phyloP scores from a whole-genome alignment of 2,888 invertebrate genomes.

The Candidula unifasciata region DNA sequence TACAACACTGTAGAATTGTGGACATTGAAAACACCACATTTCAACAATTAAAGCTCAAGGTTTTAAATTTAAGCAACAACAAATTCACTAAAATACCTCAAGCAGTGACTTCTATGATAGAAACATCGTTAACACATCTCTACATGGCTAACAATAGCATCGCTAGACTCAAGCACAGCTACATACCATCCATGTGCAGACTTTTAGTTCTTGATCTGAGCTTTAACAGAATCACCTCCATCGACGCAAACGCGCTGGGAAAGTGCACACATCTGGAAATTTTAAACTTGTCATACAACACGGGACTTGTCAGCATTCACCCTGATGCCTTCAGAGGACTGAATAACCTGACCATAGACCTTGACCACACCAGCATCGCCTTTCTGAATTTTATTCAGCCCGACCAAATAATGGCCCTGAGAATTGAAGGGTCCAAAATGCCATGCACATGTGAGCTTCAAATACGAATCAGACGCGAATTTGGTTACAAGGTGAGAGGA shows the following conservation, averaged over 20 bases:
- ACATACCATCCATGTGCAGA: slow-evolving; percentile 7
- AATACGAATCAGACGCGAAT: not conserved
- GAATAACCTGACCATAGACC: not conserved
- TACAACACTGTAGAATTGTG: not conserved
- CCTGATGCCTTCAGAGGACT: not conserved
- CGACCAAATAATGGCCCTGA: not conserved
- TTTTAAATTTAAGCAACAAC: slow-evolving; percentile 9
- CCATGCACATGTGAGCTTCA: slow-evolving; percentile 31
- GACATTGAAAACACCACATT: not conserved
- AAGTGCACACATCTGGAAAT: slow-evolving; percentile 12
- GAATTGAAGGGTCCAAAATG: not conserved
- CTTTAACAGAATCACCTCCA: not conserved
- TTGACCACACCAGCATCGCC: slow-evolving; percentile 9
- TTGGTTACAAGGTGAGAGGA: not conserved
- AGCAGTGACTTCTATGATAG: not conserved
- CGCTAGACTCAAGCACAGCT: not conserved
- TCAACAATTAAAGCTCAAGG: not conserved
- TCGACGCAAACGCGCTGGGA: slow-evolving; percentile 9
- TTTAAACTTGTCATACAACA: slow-evolving; percentile 22
- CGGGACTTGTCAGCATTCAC: not conserved
- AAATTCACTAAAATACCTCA: slow-evolving; percentile 15
- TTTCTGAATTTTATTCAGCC: slow-evolving; percentile 9
- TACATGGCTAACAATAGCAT: slow-evolving; percentile 21
- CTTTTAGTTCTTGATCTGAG: slow-evolving; percentile 6
- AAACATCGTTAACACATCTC: not conserved